Conservation (phyloP, 2,888 invertebrate genomes). For the Spilosoma lubricipeda region DNA sequence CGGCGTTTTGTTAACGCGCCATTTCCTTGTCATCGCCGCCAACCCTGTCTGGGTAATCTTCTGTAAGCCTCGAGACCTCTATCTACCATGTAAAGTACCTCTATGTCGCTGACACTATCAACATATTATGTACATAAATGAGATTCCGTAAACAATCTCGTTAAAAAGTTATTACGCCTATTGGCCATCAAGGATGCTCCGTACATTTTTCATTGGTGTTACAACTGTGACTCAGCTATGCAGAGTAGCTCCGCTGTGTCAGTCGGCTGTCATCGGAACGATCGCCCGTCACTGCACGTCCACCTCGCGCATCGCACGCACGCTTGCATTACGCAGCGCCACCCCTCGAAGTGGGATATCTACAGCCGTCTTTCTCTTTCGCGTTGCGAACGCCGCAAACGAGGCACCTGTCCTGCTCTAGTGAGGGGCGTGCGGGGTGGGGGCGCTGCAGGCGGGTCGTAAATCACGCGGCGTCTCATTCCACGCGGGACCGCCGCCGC, state of each 20-base stretch:
- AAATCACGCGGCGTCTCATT: constrained; percentile 86
- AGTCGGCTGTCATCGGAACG: constrained; percentile 82
- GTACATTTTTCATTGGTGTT: constrained; percentile 72
- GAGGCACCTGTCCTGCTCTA: constrained; percentile 67
- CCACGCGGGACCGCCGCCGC: constrained; percentile 85
- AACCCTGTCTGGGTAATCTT: constrained; percentile 76
- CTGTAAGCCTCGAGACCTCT: constrained; percentile 70
- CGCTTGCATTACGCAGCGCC: constrained; percentile 87
- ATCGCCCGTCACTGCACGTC: constrained; percentile 84
- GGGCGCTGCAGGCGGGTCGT: constrained; percentile 86
- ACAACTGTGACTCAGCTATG: constrained; percentile 77
- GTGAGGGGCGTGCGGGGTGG: constrained; percentile 79
- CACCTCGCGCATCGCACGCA: constrained; percentile 86
- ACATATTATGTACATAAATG: constrained; percentile 48
- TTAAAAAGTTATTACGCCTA: constrained; percentile 68
- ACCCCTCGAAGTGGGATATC: constrained; percentile 78
- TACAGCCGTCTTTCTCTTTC: constrained; percentile 72
- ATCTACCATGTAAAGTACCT: constrained; percentile 43
- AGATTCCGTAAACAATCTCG: constrained; percentile 63
- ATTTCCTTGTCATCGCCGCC: constrained; percentile 80
- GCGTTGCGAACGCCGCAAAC: constrained; percentile 36
- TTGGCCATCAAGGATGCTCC: constrained; percentile 64
- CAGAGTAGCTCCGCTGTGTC: constrained; percentile 75
- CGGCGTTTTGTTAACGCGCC: constrained; percentile 80
- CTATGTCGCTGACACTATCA: constrained; percentile 50